Conservation (phyloP, 2,797 vertebrate species). For the Mormyrus proboscirostris region DNA sequence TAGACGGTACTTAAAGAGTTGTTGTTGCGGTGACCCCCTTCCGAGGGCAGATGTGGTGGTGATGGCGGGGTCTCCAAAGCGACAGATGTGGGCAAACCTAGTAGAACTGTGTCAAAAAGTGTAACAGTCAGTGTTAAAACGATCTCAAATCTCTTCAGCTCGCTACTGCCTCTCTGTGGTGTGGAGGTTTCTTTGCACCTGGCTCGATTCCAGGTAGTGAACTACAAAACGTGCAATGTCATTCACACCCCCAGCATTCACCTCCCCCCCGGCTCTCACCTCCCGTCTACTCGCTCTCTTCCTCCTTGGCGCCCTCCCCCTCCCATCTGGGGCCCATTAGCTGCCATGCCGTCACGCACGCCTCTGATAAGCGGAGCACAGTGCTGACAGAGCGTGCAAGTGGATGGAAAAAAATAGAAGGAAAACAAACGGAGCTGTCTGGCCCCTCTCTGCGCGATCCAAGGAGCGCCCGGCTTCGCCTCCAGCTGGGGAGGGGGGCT, state of each 20-base stretch:
- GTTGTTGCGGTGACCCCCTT: background rate
- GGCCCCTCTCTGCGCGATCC: constrained; percentile 26
- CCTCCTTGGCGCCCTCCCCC: constrained; percentile 33
- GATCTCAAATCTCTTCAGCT: background rate
- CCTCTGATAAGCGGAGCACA: constrained; percentile 46
- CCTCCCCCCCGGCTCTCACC: background rate
- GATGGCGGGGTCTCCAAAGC: background rate
- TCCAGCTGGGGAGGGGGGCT: background rate
- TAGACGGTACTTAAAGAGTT: background rate
- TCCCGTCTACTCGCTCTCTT: constrained; percentile 19
- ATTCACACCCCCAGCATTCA: background rate
- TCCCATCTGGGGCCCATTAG: constrained; percentile 64
- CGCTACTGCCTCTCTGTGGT: constrained; percentile 33
- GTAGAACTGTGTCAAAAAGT: background rate
- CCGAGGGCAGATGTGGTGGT: background rate
- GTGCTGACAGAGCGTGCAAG: constrained; percentile 50
- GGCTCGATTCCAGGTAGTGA: background rate
- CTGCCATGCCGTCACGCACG: constrained; percentile 46
- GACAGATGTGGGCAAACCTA: background rate
- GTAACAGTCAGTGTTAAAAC: background rate
- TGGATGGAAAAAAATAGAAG: constrained; percentile 42
- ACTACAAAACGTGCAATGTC: background rate
- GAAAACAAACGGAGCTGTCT: constrained; percentile 25
- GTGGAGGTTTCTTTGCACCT: constrained; percentile 27
- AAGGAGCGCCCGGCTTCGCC: background rate